Conservation (phyloP, 2,113 vertebrate genomes). For the Vulpes lagopus region DNA sequence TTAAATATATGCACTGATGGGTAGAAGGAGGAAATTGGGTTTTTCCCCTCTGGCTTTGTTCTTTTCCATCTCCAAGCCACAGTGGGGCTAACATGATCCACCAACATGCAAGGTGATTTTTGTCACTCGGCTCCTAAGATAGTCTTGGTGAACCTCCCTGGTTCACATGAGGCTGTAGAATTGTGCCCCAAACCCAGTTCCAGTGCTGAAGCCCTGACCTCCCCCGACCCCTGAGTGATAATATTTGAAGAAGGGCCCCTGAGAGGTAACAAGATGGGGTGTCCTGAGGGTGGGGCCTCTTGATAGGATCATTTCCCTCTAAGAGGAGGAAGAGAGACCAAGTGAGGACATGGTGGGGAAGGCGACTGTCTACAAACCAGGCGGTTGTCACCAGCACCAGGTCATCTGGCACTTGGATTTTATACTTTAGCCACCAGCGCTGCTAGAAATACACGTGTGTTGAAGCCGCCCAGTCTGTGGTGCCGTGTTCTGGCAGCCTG, state of each 20-base stretch:
- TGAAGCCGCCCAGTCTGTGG: not conserved
- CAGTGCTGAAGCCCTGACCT: not conserved
- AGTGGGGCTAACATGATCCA: not conserved
- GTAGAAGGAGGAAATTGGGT: no score
- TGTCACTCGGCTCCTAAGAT: not conserved
- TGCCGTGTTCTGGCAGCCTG: no score
- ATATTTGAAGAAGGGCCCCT: no score
- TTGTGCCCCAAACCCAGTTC: no score
- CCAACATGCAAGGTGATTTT: accelerated
- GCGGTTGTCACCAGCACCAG: not conserved
- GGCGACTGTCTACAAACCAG: not conserved
- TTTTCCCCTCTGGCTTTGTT: no score
- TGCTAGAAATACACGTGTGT: not conserved
- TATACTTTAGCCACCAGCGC: not conserved
- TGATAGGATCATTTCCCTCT: not conserved
- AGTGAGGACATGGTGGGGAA: not conserved
- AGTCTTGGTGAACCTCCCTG: accelerated
- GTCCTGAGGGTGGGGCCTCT: no score
- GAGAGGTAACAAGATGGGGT: not conserved
- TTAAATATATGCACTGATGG: accelerated
- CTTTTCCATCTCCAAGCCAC: no score
- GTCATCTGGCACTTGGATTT: not conserved
- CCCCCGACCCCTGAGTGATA: not conserved
- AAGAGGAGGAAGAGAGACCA: not conserved
- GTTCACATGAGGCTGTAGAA: accelerated